Evolutionary conservation across 1,140 invertebrate species (phyloP), one percentile per base, ranked within the genome.

Genomic region (Trypoxylus dichotomus): DNA sequence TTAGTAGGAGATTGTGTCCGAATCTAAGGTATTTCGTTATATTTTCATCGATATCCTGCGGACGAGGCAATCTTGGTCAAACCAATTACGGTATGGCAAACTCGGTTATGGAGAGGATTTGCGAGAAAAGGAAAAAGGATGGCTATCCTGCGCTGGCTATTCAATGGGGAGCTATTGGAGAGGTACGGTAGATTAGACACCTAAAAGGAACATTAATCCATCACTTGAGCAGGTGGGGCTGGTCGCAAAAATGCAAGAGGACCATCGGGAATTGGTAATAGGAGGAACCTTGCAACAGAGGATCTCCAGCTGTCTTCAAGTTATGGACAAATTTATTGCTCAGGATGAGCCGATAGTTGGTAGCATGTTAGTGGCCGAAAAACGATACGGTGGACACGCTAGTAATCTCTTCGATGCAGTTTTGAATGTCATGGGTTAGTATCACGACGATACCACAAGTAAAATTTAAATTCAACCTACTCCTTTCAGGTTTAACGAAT

Each of bases 41-140:
- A 24, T 97, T 97, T 86, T 97, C 96, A 1, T 96, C 94, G 68
- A 93, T 97, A 3, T 93, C 92, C 37, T 96, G 95, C 86, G 96
- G 95, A 6, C 89, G 94, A 71, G 96, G 96, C 78, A 97, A 97
- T 86, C 91, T 92, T 58, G 96, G 96, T 2, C 96, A 97, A 86
- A 91, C 93, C 0, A 97, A 97, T 86, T 97, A 98, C 85, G 96
- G 92, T 43, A 90, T 92, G 87, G 89, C 91, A 7, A 94, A 93
- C 85, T 92, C 92, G 0, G 86, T 92, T 11, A 93, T 94, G 92
- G 93, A 94, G 85, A 88, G 91, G 77, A 90, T 94, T 74, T 92
- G 92, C 80, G 92, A 93, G 82, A 80, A 85, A 79, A 86, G 92
- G 32, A 85, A 86, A 79, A 84, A 84, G 21, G 87, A 89, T 3